Evolutionary conservation across 2,113 vertebrate species (phyloP).

Genomic region (Takifugu bimaculatus): DNA sequence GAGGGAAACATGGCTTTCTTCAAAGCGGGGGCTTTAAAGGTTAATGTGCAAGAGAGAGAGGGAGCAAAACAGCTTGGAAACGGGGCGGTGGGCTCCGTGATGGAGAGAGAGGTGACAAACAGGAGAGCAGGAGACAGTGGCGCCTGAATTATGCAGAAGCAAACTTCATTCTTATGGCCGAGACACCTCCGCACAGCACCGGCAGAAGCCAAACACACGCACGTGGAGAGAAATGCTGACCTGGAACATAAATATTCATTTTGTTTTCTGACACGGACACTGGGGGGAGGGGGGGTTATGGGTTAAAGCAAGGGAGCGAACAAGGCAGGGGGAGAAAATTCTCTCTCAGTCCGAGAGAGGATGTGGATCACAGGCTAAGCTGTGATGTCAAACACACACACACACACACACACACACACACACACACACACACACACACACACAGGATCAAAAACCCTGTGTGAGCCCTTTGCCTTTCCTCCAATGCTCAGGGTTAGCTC

Average conservation of each 20-base stretch:
- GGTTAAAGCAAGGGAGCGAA: too few species aligned
- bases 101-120: slow-evolving; percentile 11
- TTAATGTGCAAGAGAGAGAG: slow-evolving; percentile 13
- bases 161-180: slow-evolving; percentile 54
- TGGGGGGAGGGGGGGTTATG: too few species aligned
- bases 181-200: slow-evolving; percentile 32
- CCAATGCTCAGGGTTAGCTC: slow-evolving; percentile 6
- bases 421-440: not conserved
- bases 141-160: slow-evolving; percentile 64
- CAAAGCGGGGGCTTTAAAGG: slow-evolving; percentile 32
- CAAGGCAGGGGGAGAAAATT: not conserved
- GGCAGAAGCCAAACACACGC: not conserved
- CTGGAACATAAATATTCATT: slow-evolving; percentile 18
- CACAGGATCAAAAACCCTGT: not conserved
- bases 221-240: not conserved
- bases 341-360: not conserved
- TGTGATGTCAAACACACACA: not conserved
- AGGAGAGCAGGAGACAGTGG: slow-evolving; percentile 45
- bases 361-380: not conserved
- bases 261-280: not conserved
- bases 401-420: too few species aligned
- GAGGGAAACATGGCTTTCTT: slow-evolving; percentile 15
- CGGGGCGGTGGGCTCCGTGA: slow-evolving; percentile 22
- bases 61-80: slow-evolving; percentile 15
- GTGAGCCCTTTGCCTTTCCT: not conserved